Percentiles rank a stretch among this genome's conserved stretches.
Evolutionary conservation across 2,113 vertebrate species (phyloP).

Genomic region (Axis porcinus): DNA sequence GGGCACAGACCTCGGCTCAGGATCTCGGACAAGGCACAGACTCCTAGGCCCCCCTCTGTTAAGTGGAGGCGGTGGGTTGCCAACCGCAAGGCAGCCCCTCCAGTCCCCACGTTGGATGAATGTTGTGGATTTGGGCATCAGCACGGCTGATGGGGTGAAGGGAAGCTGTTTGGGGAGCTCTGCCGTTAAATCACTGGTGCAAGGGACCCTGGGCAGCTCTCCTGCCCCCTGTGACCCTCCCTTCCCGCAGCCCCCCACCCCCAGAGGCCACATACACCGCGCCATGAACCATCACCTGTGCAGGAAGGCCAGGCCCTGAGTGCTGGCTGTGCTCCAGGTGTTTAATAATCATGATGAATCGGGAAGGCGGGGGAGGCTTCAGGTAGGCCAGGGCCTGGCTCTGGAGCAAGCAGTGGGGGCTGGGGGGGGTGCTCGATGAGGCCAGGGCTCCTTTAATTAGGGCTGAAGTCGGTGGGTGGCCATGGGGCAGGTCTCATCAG

Average conservation of each 20-base stretch:
- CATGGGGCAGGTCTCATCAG: too few relatives aligned
- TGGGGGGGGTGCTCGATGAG: background rate
- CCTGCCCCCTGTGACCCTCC: background rate
- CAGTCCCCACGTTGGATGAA: background rate
- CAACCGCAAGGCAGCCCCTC: background rate
- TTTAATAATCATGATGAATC: background rate
- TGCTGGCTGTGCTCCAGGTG: rapidly evolving
- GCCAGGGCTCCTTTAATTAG: background rate
- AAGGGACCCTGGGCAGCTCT: background rate
- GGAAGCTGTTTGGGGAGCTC: background rate
- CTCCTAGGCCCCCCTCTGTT: background rate
- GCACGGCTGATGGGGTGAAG: background rate
- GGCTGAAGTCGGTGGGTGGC: background rate
- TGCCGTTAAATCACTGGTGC: background rate
- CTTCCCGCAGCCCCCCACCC: background rate
- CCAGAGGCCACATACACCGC: rapidly evolving
- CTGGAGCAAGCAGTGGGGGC: background rate
- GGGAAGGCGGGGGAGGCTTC: background rate
- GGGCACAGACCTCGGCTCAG: background rate
- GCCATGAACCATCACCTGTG: rapidly evolving
- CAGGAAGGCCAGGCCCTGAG: background rate
- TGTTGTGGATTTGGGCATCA: background rate
- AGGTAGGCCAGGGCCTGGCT: background rate
- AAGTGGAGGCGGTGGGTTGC: background rate
- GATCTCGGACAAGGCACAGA: background rate